Conservation (phyloP, 2,113 vertebrate genomes). For the Sturnira hondurensis region DNA sequence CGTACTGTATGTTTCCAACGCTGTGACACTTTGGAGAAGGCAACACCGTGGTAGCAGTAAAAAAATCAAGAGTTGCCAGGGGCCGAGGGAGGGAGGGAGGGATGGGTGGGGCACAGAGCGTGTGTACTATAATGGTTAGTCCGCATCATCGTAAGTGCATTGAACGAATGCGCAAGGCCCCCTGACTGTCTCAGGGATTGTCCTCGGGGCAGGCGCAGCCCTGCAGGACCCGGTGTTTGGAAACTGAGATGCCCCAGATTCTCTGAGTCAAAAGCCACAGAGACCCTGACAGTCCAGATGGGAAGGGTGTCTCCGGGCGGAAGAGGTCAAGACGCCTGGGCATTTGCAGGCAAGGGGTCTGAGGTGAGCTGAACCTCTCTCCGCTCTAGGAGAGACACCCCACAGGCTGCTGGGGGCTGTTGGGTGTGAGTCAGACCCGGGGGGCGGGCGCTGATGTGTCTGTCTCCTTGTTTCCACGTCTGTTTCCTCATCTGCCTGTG, state of each 20-base stretch:
- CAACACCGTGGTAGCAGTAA: no score
- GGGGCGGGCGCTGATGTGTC: fast-evolving
- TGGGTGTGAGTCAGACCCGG: fast-evolving
- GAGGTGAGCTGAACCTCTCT: fast-evolving
- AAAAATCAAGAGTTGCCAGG: background rate
- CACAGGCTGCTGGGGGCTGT: fast-evolving
- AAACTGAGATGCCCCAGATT: background rate
- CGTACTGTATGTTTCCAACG: no score
- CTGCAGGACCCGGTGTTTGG: background rate
- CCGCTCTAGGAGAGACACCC: background rate
- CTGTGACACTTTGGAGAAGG: no score
- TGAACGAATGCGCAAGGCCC: no score
- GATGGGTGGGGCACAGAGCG: background rate
- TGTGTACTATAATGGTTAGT: background rate
- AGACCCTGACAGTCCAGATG: fast-evolving
- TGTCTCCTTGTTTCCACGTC: fast-evolving
- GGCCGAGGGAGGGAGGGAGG: no score
- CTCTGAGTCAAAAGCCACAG: background rate
- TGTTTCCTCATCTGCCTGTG: background rate
- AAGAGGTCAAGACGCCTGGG: background rate
- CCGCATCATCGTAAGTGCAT: background rate
- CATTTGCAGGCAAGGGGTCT: background rate
- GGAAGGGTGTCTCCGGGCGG: background rate
- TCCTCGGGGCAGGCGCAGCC: fast-evolving
- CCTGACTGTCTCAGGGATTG: background rate